Evolutionary conservation across 2,888 invertebrate genomes (phyloP).

Genomic region (Tanypteryx hageni): DNA sequence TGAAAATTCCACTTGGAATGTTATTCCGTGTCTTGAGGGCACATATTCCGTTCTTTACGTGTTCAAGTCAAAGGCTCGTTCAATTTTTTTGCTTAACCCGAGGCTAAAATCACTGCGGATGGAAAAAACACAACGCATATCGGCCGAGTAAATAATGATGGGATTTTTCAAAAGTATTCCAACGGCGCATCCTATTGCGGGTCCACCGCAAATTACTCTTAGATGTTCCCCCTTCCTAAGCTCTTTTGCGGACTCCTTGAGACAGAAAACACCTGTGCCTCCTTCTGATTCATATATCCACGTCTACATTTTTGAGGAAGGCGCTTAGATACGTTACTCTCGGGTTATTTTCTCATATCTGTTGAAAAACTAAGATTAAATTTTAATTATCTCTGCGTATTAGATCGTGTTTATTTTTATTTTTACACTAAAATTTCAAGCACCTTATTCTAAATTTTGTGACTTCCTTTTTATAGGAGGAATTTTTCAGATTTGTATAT

Average conservation of each 20-base stretch:
- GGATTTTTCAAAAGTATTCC: constrained; percentile 6
- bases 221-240: background rate
- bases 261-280: background rate
- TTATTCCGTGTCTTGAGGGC: too few species aligned
- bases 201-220: constrained; percentile 22
- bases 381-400: too few species aligned
- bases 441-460: too few species aligned
- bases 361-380: too few species aligned
- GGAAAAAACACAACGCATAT: background rate
- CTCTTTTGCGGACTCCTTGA: background rate
- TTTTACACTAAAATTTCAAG: too few species aligned
- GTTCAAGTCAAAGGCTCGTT: background rate
- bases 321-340: too few species aligned
- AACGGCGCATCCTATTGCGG: constrained; percentile 27
- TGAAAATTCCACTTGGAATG: too few species aligned
- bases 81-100: background rate
- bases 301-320: background rate
- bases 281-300: background rate
- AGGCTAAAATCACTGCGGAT: background rate
- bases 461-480: too few species aligned
- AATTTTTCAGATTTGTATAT: too few species aligned
- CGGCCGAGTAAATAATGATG: background rate
- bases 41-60: too few species aligned
- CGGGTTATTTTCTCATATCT: too few species aligned
- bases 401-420: too few species aligned